A percentile compares a stretch with the other conserved stretches of the same genome.
Conservation (phyloP, 2,113 vertebrate genomes). For the Brachionichthys hirsutus region DNA sequence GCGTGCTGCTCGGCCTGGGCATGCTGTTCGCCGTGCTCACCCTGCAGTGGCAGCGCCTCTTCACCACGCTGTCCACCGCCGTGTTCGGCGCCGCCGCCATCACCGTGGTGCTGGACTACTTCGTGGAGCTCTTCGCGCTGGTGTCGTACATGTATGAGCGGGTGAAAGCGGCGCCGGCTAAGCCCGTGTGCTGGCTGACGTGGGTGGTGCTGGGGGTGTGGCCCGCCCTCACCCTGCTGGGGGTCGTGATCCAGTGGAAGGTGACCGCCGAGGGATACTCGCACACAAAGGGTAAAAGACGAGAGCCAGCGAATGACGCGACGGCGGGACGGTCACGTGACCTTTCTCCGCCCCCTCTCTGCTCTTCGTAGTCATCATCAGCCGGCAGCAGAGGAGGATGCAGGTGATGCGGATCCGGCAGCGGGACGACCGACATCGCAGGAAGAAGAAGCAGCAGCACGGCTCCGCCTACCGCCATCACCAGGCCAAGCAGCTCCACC, state of each 20-base stretch:
- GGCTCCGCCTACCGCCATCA: slow-evolving; percentile 65
- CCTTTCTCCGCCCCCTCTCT: background rate
- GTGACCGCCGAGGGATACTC: slow-evolving; percentile 95
- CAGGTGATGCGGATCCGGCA: slow-evolving; percentile 97
- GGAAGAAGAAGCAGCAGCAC: slow-evolving; percentile 83
- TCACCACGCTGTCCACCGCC: slow-evolving; percentile 92
- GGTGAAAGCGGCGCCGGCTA: slow-evolving; percentile 81
- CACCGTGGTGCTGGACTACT: slow-evolving; percentile 93
- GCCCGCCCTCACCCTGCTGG: slow-evolving; percentile 90
- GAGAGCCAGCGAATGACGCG: too few species aligned
- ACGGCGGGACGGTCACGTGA: too few species aligned
- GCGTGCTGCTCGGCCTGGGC: slow-evolving; percentile 90
- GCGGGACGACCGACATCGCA: slow-evolving; percentile 88
- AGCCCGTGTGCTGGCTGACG: slow-evolving; percentile 93
- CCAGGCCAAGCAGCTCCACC: slow-evolving; percentile 77
- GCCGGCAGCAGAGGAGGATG: slow-evolving; percentile 90
- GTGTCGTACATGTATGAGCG: slow-evolving; percentile 90
- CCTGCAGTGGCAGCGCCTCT: slow-evolving; percentile 94
- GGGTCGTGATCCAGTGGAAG: slow-evolving; percentile 92
- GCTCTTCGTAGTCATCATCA: slow-evolving; percentile 89
- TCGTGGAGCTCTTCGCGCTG: slow-evolving; percentile 90
- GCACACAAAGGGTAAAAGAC: slow-evolving; percentile 88
- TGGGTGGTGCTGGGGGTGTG: slow-evolving; percentile 94
- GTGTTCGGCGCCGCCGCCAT: slow-evolving; percentile 92
- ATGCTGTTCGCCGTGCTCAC: slow-evolving; percentile 96